phyloP scores from a whole-genome alignment of 2,113 vertebrate genomes.

The Osmerus eperlanus region DNA sequence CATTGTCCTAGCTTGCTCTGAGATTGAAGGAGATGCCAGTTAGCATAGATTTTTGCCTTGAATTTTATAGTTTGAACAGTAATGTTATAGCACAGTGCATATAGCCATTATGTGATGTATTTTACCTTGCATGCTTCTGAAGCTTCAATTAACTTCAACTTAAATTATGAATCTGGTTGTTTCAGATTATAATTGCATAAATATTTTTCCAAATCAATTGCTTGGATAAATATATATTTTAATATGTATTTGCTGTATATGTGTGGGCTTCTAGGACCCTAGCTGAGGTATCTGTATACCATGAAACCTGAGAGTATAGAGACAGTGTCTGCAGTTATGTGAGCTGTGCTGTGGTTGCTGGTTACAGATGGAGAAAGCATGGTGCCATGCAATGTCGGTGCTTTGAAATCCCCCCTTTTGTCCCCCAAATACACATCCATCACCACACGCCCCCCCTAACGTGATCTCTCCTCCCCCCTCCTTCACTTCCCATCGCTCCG shows the following conservation, averaged over 20 bases:
- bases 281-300: not conserved
- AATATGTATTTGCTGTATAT: too few relatives aligned
- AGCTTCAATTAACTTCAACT: not conserved
- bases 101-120: slow-evolving; percentile 2
- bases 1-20: too few relatives aligned
- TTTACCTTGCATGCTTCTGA: not conserved
- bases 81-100: not conserved
- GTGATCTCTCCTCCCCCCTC: not conserved
- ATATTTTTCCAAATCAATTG: too few relatives aligned
- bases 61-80: too few relatives aligned
- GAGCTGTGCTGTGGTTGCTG: not conserved
- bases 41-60: too few relatives aligned
- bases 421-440: not conserved
- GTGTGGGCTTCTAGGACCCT: too few relatives aligned
- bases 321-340: not conserved
- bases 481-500: slow-evolving; percentile 9
- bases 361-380: not conserved
- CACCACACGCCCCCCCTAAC: not conserved
- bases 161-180: too few relatives aligned
- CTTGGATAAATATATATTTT: too few relatives aligned
- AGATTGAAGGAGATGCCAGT: too few relatives aligned
- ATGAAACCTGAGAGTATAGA: not conserved
- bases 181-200: too few relatives aligned
- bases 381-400: not conserved
- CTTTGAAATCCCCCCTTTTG: too few relatives aligned